phyloP scores from a whole-genome alignment of 2,113 vertebrate genomes.

The Psammodynastes pulverulentus region DNA sequence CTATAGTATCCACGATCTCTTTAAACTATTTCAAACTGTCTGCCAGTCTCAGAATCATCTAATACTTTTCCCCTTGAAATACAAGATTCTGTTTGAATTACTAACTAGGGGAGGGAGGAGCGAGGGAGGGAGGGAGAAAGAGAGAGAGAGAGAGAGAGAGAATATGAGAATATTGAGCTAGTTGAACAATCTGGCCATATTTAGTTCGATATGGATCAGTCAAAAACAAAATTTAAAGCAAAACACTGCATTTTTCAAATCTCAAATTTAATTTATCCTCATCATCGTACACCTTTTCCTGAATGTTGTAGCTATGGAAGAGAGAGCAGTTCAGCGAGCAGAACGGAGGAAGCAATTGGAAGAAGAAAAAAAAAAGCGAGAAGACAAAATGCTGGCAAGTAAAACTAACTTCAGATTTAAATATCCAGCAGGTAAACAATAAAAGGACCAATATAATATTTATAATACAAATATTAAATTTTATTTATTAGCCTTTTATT shows the following conservation, averaged over 20 bases:
- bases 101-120: no score
- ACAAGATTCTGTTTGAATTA: neutral
- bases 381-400: constrained; percentile 83
- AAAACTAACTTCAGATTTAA: constrained; percentile 36
- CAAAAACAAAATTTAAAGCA: neutral
- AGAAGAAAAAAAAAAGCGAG: constrained; percentile 77
- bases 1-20: neutral
- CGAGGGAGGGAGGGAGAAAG: no score
- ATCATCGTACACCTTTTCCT: neutral
- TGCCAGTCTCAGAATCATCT: neutral
- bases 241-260: neutral
- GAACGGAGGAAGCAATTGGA: constrained; percentile 79
- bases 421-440: neutral
- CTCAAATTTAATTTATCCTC: neutral
- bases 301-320: constrained; percentile 84
- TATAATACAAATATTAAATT: neutral
- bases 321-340: constrained; percentile 78
- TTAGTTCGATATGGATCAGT: neutral
- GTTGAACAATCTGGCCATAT: neutral
- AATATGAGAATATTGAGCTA: neutral
- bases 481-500: neutral
- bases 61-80: neutral
- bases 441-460: neutral
- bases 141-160: neutral
- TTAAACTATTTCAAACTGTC: neutral